Base-by-base conservation (phyloP, 2,113 vertebrate genomes). In the Melospiza melodia region DNA sequence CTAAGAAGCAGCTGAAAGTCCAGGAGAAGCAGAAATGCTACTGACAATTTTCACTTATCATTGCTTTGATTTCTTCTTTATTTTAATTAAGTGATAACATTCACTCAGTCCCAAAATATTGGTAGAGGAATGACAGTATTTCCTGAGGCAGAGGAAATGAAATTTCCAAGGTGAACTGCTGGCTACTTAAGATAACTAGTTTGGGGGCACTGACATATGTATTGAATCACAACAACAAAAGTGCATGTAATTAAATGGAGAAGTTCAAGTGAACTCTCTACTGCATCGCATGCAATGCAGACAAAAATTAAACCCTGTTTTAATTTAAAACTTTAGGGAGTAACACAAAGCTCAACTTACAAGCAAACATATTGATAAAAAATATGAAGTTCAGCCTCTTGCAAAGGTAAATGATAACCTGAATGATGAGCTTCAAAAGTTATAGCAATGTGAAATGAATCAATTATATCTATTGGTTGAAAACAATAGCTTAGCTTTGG, bases 71-170 rank as follows among this genome's bases (percentile, higher is more conserved):
- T 87, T 96, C 80, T 84, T 51, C 43, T 88, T 96, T 91, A 76
- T 84, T 96, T 62, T 63, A 97, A 96, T 95, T 95, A 97, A 94
- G 41, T 28, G 94, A 96, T 95, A 96, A 96, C 61, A 95, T 95
- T 95, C 66, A 84, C 28, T 94, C 39, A 68, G 54, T 92, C 97
- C 88, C 65, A 96, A 95, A 95, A 75, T 58, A 67, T 11, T 93
- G 52, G 44, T 82, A 62, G 63, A 77, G 46, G 10, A 92, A 95
- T 79, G 63, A 75, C 76, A 96, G 9, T 33, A 66, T 84, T 96
- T 97, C 69, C 85, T 49, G 28, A 81, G 62, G 92, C 74, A 90
- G 41, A 92, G 91, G 72, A 97, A 97, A 98, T 94, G 69, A 39
- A 87, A 80, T 95, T 97, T 95, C 43, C 51, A 93, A 96, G 72